These are phyloP conservation scores for Talpa occidentalis DNA, from an alignment of 2,113 vertebrate species.

Conservation along the genomic window DNA sequence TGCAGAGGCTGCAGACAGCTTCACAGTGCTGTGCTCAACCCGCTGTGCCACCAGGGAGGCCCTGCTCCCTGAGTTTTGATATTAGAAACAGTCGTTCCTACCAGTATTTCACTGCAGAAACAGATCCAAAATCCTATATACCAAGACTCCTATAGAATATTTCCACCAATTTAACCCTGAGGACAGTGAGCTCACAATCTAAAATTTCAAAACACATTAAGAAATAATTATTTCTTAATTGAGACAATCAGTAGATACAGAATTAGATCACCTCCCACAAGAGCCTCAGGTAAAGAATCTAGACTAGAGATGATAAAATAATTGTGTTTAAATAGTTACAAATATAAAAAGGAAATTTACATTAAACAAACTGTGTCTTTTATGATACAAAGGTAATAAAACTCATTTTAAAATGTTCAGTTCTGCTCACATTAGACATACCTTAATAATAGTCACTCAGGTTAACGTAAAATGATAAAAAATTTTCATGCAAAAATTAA, in stretches of 20 bases:
- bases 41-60: no score
- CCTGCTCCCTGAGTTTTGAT: slow-evolving; percentile 15
- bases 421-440: not conserved
- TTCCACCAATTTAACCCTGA: not conserved
- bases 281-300: not conserved
- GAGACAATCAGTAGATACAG: not conserved
- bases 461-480: not conserved
- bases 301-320: not conserved
- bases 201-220: not conserved
- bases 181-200: not conserved
- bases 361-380: not conserved
- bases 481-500: not conserved
- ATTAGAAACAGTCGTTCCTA: not conserved
- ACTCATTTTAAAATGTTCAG: not conserved
- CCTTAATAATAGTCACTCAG: not conserved
- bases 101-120: not conserved
- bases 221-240: not conserved
- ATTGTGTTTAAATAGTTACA: slow-evolving; percentile 3
- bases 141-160: not conserved
- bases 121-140: no score
- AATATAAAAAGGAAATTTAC: not conserved
- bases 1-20: no score
- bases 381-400: not conserved
- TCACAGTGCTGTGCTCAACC: no score
- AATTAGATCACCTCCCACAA: not conserved